These are phyloP conservation scores for Odocoileus virginianus DNA, from an alignment of 2,113 vertebrate genomes.

Conservation along the genomic window DNA sequence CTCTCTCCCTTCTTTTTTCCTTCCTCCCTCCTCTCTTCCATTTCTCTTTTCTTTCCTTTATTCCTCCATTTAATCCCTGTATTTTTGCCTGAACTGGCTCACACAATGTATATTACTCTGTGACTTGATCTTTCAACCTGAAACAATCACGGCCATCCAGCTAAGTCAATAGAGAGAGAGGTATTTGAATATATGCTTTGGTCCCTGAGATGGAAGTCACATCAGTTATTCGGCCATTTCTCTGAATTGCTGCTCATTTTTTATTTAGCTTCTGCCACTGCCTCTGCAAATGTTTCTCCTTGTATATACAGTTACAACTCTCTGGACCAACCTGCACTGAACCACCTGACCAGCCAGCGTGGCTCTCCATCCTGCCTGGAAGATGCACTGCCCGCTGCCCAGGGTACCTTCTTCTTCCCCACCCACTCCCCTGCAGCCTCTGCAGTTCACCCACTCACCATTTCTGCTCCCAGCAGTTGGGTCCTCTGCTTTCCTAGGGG, in stretches of 20 bases:
- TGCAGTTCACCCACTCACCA: background rate
- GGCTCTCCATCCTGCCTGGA: fast-evolving
- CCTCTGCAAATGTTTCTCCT: background rate
- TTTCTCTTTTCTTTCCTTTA: background rate
- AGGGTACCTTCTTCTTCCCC: background rate
- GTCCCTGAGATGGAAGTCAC: background rate
- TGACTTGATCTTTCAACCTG: background rate
- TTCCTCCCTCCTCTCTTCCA: no score
- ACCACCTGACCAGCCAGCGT: no score
- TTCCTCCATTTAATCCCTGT: background rate
- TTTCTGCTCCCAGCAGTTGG: background rate
- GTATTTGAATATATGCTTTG: background rate
- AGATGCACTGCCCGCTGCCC: background rate
- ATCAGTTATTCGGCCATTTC: background rate
- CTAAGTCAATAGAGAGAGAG: background rate
- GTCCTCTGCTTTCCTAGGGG: background rate
- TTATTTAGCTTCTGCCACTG: background rate
- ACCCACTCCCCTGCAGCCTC: background rate
- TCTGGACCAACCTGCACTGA: background rate
- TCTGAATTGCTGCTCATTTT: background rate
- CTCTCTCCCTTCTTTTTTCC: background rate
- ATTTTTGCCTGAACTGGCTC: background rate
- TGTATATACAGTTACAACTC: background rate
- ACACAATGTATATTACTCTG: background rate
- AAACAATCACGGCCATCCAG: background rate